Conservation (phyloP, 2,888 invertebrate species). For the Rhagonycha lutea region DNA sequence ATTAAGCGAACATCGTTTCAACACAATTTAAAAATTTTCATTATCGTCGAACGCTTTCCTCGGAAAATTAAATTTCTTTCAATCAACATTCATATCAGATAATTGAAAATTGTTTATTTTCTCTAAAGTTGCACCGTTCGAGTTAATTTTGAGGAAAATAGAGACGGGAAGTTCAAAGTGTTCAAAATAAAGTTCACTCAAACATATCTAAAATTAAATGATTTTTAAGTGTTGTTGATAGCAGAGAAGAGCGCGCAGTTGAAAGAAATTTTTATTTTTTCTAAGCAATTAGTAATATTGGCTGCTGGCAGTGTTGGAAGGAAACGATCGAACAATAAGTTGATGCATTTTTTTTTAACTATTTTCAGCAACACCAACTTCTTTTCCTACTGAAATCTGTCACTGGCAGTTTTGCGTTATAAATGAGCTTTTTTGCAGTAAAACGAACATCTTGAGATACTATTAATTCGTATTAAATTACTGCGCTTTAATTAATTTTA, state of each 20-base stretch:
- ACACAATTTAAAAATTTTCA: background rate
- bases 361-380: background rate
- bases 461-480: constrained; percentile 36
- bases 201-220: background rate
- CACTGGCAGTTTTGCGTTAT: constrained; percentile 33
- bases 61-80: background rate
- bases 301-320: background rate
- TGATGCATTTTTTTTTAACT: background rate
- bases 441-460: constrained; percentile 22
- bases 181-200: background rate
- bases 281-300: background rate
- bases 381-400: constrained; percentile 16
- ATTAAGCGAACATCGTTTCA: background rate
- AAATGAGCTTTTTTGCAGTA: constrained; percentile 29
- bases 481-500: constrained; percentile 36
- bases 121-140: background rate
- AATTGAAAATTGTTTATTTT: background rate
- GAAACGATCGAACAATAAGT: constrained; percentile 3
- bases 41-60: background rate
- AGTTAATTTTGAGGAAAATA: background rate
- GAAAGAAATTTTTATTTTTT: background rate
- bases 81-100: background rate
- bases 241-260: background rate
- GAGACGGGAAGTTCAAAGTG: background rate
- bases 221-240: background rate